Conservation (phyloP, 2,888 invertebrate genomes). For the Pteria penguin region DNA sequence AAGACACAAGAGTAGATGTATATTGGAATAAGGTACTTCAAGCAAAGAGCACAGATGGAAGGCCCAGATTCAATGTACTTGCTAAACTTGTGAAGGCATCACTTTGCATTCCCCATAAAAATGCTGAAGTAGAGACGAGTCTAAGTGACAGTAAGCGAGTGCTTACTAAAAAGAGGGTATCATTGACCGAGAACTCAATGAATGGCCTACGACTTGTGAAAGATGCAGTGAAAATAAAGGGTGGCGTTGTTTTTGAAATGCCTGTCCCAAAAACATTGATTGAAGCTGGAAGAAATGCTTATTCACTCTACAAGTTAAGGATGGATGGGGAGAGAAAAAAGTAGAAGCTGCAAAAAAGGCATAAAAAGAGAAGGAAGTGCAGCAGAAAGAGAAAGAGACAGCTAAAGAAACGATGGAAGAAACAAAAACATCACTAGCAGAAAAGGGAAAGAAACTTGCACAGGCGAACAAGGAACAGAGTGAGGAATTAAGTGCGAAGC, state of each 20-base stretch:
- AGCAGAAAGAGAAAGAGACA: no score
- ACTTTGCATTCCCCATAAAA: conserved; percentile 23
- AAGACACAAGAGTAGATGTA: conserved; percentile 32
- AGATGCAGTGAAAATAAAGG: conserved; percentile 14
- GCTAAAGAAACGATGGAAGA: no score
- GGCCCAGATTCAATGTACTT: conserved; percentile 20
- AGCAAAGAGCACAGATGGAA: conserved; percentile 24
- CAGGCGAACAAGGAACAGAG: no score
- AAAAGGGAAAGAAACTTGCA: no score
- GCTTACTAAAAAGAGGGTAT: conserved; percentile 34
- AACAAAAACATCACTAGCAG: no score
- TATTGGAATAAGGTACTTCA: conserved; percentile 33
- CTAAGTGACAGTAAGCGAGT: conserved; percentile 34
- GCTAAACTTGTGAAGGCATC: conserved; percentile 32
- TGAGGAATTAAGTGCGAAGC: no score
- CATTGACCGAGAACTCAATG: conserved; percentile 36
- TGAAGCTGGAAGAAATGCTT: no score
- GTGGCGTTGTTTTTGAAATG: conserved; percentile 30
- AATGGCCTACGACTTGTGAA: conserved; percentile 40
- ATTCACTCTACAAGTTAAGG: no score
- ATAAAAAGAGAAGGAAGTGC: no score
- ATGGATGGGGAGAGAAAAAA: no score
- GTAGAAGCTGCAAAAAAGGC: no score
- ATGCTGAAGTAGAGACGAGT: conserved; percentile 4
- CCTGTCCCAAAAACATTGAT: background rate